Conservation (phyloP, 2,113 vertebrate species). For the Upupa epops region DNA sequence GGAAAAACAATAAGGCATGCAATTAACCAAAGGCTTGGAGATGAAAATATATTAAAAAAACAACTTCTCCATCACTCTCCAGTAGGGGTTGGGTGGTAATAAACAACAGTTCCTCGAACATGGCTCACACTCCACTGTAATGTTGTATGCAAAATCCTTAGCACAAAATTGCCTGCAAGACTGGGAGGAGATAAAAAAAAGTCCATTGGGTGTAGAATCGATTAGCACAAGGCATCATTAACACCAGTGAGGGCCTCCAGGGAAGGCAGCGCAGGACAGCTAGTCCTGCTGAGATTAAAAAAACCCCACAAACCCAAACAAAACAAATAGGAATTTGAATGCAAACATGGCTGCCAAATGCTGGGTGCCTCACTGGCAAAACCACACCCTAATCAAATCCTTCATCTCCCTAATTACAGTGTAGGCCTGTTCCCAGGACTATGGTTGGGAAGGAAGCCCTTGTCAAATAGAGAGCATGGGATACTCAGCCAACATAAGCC, state of each 20-base stretch:
- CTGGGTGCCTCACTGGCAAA: constrained; percentile 38
- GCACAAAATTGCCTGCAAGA: constrained; percentile 13
- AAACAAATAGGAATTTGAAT: constrained; percentile 44
- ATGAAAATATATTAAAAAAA: background rate
- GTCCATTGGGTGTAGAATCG: constrained; percentile 1
- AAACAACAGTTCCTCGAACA: background rate
- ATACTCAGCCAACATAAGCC: background rate
- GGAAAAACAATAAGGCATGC: background rate
- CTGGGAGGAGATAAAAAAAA: constrained; percentile 13
- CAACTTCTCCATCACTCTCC: background rate
- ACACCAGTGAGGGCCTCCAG: background rate
- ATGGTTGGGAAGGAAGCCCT: constrained; percentile 27
- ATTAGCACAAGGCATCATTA: constrained; percentile 32
- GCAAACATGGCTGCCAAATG: constrained; percentile 1
- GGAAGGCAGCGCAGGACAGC: constrained; percentile 9
- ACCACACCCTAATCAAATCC: constrained; percentile 57
- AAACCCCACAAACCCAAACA: background rate
- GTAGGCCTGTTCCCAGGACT: constrained; percentile 47
- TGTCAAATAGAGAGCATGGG: background rate
- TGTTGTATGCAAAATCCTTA: background rate
- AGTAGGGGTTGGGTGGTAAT: background rate
- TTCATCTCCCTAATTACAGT: constrained; percentile 59
- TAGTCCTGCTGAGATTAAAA: background rate
- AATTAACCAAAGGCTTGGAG: constrained; percentile 18
- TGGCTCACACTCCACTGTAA: background rate